Base-by-base conservation (phyloP, 2,888 invertebrate genomes). In the Mythimna impura region DNA sequence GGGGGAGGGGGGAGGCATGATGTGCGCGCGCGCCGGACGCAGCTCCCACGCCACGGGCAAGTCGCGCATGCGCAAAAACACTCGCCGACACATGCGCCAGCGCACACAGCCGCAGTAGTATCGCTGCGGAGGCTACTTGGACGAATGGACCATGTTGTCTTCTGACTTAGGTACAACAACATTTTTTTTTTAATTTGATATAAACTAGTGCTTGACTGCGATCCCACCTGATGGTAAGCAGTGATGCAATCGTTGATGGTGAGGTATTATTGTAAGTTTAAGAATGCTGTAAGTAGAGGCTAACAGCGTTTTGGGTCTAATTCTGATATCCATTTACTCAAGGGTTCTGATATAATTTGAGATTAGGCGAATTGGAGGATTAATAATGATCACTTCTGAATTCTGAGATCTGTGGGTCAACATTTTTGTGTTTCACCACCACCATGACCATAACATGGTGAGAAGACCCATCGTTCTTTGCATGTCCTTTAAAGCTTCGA, bases 11-110 rank as follows among this genome's bases (percentile, higher is more conserved):
- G 57, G 57, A 25, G 40, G 61, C 47, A 58, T 10, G 75, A 52
- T 67, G 81, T 65, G 71, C 82, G 82, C 78, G 79, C 80, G 79
- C 82, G 80, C 82, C 80, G 76, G 67, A 73, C 84, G 88, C 86
- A 84, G 90, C 89, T 92, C 92, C 92, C 92, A 92, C 93, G 93
- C 86, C 75, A 82, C 89, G 89, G 86, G 89, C 90, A 90, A 91
- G 85, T 87, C 76, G 73, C 80, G 68, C 67, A 62, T 75, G 69
- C 82, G 83, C 86, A 88, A 87, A 88, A 88, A 88, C 80, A 57
- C 71, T 75, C 82, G 71, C 81, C 75, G 76, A 71, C 67, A 62
- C 66, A 58, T 66, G 74, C 58, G n/a, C 57, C 52, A 12, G 20
- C 34, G 47, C 67, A 65, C 14, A 22, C 36, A 30, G 3, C 12